phyloP scores from a whole-genome alignment of 2,797 vertebrate species.

The Anas bernieri region DNA sequence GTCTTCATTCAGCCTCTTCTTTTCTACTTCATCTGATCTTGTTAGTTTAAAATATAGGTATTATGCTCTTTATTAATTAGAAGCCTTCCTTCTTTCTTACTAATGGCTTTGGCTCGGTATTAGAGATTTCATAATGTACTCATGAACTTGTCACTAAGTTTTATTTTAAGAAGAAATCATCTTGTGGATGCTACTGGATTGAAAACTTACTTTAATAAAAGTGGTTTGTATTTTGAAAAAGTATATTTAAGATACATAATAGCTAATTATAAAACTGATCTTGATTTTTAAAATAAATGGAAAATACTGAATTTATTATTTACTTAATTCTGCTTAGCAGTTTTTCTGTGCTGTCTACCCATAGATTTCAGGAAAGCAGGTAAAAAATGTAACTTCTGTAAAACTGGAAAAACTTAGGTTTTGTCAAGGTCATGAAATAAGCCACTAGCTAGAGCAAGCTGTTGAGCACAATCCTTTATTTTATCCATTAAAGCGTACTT shows the following conservation, averaged over 20 bases:
- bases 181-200: background rate
- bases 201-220: background rate
- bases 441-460: background rate
- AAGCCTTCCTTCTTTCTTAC: background rate
- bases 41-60: background rate
- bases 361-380: background rate
- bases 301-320: background rate
- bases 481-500: background rate
- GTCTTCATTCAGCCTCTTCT: background rate
- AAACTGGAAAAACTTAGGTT: background rate
- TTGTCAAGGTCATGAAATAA: background rate
- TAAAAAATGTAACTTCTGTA: background rate
- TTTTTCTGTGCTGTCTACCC: background rate
- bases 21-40: background rate
- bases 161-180: background rate
- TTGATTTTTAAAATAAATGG: conserved; percentile 6
- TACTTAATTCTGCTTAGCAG: background rate
- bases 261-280: background rate
- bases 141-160: background rate
- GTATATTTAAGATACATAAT: background rate
- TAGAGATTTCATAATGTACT: background rate
- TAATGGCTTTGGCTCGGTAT: background rate
- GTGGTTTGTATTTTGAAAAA: background rate
- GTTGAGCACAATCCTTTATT: background rate
- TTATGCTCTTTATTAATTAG: background rate